These are phyloP conservation scores for Mormyrus lacerda DNA, from an alignment of 2,113 vertebrate species.

Conservation along the genomic window DNA sequence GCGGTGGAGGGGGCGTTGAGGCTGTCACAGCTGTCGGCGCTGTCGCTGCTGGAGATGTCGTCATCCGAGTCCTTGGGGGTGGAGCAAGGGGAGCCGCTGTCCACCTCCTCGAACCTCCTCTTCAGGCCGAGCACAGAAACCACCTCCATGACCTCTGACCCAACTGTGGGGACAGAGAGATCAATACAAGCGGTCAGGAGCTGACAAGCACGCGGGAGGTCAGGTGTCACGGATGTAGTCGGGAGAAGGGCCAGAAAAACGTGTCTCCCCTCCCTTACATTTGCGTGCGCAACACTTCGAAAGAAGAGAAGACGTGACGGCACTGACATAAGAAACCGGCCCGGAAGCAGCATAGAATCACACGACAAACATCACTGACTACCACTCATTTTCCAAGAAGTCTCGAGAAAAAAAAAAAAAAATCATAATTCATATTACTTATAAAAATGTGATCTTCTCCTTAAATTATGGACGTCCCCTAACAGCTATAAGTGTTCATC, in stretches of 20 bases:
- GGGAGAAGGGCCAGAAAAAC: background rate
- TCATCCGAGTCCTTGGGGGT: constrained; percentile 82
- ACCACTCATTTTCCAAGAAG: background rate
- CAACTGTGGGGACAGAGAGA: constrained; percentile 33
- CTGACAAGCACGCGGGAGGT: background rate
- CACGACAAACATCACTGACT: background rate
- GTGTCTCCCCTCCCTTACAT: no score
- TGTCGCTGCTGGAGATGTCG: constrained; percentile 92
- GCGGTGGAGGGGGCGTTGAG: constrained; percentile 77
- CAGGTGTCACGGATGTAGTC: background rate
- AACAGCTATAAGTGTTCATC: background rate
- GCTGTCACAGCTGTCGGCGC: constrained; percentile 95
- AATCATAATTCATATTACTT: background rate
- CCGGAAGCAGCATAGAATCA: background rate
- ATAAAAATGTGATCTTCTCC: background rate
- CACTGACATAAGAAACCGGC: background rate
- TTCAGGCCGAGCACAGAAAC: constrained; percentile 78
- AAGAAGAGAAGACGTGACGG: background rate
- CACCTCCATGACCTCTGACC: constrained; percentile 66
- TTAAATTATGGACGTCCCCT: background rate
- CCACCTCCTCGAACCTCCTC: constrained; percentile 85
- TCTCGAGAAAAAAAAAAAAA: background rate
- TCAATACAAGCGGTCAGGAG: background rate
- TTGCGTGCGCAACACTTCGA: background rate
- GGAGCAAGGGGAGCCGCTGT: constrained; percentile 74